Conservation (phyloP, 2,113 vertebrate species). For the Anarrhichthys ocellatus region DNA sequence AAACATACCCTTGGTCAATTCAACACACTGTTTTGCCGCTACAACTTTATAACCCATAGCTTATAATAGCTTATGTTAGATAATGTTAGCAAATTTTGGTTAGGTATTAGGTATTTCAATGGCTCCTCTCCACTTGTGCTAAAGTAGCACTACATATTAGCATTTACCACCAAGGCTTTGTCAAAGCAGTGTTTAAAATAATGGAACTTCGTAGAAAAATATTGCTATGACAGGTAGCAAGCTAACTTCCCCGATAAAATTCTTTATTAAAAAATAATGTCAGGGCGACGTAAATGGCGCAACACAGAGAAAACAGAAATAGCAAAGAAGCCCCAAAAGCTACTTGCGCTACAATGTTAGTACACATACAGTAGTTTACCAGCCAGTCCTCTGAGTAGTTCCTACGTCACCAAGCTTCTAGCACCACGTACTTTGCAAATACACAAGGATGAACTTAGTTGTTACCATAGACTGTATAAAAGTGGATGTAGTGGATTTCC, state of each 20-base stretch:
- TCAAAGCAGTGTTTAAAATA: too few species aligned
- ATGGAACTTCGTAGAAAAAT: too few species aligned
- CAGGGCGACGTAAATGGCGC: background rate
- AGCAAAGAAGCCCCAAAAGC: background rate
- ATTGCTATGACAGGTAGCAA: too few species aligned
- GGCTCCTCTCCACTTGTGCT: too few species aligned
- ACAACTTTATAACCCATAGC: background rate
- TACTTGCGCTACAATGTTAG: background rate
- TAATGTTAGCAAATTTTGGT: background rate
- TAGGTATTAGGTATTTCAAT: too few species aligned
- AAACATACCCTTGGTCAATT: background rate
- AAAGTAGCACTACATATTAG: too few species aligned
- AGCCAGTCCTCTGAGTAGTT: background rate
- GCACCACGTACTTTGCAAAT: too few species aligned
- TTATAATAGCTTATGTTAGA: background rate
- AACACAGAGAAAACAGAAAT: background rate
- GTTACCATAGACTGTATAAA: background rate
- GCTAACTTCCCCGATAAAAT: too few species aligned
- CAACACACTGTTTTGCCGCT: background rate
- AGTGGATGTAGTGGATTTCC: background rate
- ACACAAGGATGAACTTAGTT: background rate
- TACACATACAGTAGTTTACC: background rate
- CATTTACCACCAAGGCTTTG: too few species aligned
- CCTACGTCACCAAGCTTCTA: background rate
- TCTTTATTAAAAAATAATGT: too few species aligned